A percentile compares a stretch with the other conserved stretches of the same genome.
Conservation (phyloP, 1,140 invertebrate species). For the Belonocnema kinseyi region DNA sequence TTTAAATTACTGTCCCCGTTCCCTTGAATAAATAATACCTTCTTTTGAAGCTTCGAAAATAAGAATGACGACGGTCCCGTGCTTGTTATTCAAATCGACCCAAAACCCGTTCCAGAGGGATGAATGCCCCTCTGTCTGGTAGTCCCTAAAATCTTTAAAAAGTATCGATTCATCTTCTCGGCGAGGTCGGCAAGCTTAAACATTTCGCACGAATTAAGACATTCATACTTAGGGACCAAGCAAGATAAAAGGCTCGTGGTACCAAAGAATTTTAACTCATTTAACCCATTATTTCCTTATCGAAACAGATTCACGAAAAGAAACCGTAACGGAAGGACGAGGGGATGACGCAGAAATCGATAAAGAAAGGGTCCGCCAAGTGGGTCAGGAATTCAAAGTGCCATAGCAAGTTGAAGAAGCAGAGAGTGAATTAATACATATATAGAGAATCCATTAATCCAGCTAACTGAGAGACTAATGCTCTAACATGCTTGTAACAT, state of each 20-base stretch:
- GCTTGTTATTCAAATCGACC: no score
- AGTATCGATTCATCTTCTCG: no score
- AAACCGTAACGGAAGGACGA: constrained; percentile 2
- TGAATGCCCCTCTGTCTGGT: no score
- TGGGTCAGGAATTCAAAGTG: constrained; percentile 48
- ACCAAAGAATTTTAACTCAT: neutral
- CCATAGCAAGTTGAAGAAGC: constrained; percentile 41
- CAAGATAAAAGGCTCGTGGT: neutral
- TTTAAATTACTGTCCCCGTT: no score
- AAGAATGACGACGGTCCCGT: no score
- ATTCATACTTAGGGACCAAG: no score
- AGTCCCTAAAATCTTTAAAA: no score
- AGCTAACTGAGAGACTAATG: constrained; percentile 37
- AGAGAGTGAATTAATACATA: constrained; percentile 33
- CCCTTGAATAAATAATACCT: neutral
- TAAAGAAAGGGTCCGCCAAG: constrained; percentile 32
- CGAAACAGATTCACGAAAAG: neutral
- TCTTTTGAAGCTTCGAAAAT: no score
- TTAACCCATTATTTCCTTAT: neutral
- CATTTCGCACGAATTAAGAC: no score
- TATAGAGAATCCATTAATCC: constrained; percentile 33
- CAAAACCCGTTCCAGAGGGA: no score
- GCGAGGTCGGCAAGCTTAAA: no score
- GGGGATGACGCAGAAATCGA: constrained; percentile 2
- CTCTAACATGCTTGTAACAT: constrained; percentile 31